Evolutionary conservation across 2,797 vertebrate species (phyloP).

Genomic region (Phyllotis vaccarum): DNA sequence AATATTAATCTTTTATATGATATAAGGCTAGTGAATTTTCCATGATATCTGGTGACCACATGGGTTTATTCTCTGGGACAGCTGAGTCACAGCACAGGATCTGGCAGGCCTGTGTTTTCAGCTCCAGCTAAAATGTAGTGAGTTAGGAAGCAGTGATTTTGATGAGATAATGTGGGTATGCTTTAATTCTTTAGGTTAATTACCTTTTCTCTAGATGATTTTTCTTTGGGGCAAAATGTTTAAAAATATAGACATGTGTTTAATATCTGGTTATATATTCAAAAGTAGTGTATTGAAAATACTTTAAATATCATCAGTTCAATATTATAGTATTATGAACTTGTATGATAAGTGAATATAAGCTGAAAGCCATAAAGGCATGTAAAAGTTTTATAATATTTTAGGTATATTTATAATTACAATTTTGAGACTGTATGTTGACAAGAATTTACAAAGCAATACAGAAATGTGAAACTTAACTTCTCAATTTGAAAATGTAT

Average conservation of each 20-base stretch:
- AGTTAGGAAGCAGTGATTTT: too few species aligned
- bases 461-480: slow-evolving; percentile 33
- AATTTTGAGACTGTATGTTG: slow-evolving; percentile 32
- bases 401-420: slow-evolving; percentile 60
- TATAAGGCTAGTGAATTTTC: too few species aligned
- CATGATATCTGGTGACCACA: too few species aligned
- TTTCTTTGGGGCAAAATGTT: background rate
- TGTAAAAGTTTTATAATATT: slow-evolving; percentile 64
- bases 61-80: too few species aligned
- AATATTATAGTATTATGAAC: slow-evolving; percentile 59
- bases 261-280: background rate
- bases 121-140: too few species aligned
- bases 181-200: background rate
- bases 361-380: background rate
- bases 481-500: slow-evolving; percentile 65
- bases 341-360: slow-evolving; percentile 52
- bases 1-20: too few species aligned
- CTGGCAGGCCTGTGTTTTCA: too few species aligned
- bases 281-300: background rate
- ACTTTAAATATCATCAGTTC: slow-evolving; percentile 70
- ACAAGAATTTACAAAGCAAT: slow-evolving; percentile 66
- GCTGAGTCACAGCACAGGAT: too few species aligned
- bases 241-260: background rate
- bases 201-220: background rate
- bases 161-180: background rate